Conservation (phyloP, 2,797 vertebrate genomes). For the Protosalanx chinensis region DNA sequence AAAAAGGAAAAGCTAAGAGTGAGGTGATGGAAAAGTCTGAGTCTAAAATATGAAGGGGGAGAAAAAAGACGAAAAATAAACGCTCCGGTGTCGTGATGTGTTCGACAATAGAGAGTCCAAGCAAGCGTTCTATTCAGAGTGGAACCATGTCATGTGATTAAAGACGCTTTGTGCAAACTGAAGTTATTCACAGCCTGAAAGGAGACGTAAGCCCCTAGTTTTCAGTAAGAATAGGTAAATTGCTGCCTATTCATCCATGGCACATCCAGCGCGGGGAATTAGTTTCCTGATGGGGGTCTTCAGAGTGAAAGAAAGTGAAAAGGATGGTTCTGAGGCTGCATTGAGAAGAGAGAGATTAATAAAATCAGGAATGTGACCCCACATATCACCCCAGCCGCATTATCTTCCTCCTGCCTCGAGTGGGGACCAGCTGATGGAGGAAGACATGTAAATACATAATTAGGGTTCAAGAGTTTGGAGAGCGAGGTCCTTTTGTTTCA, state of each 20-base stretch:
- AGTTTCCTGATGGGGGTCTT: constrained; percentile 52
- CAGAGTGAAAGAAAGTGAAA: constrained; percentile 47
- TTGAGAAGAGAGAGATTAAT: constrained; percentile 60
- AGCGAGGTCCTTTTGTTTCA: constrained; percentile 45
- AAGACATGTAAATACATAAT: constrained; percentile 65
- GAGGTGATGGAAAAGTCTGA: constrained; percentile 54
- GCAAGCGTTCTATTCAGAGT: constrained; percentile 61
- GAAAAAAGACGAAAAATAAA: constrained; percentile 43
- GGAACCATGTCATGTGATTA: constrained; percentile 71
- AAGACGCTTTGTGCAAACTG: constrained; percentile 66
- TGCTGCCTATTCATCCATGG: constrained; percentile 48
- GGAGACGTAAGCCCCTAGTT: constrained; percentile 57
- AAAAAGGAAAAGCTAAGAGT: constrained; percentile 22
- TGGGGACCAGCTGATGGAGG: constrained; percentile 36
- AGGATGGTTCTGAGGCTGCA: constrained; percentile 37
- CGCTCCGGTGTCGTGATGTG: constrained; percentile 37
- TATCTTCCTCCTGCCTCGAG: constrained; percentile 24
- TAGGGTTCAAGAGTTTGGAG: constrained; percentile 56
- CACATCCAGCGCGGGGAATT: constrained; percentile 48
- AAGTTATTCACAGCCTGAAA: constrained; percentile 63
- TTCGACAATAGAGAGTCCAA: constrained; percentile 56
- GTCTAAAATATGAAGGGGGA: constrained; percentile 49
- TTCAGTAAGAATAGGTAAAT: constrained; percentile 56
- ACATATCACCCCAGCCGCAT: constrained; percentile 32
- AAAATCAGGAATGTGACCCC: constrained; percentile 61